Conservation (phyloP, 1,140 invertebrate species). For the Pseudomyrmex cubaensis region DNA sequence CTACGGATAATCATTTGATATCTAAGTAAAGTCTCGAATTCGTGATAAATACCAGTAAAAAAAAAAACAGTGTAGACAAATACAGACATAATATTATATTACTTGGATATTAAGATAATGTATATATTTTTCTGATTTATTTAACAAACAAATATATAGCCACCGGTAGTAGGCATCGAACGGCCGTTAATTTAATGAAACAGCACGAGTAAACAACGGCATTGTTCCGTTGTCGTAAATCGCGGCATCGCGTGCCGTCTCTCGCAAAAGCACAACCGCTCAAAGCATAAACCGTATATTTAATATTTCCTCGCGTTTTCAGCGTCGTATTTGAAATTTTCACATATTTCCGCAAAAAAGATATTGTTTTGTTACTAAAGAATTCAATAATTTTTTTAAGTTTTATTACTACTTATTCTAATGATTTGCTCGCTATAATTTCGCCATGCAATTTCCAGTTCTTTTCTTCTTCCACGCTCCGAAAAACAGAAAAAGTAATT, state of each 20-base stretch:
- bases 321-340: conserved; percentile 18
- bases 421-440: too few species aligned
- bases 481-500: conserved; percentile 22
- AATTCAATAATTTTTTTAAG: neutral
- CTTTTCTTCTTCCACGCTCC: neutral
- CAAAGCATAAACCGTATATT: conserved; percentile 4
- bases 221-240: conserved; percentile 24
- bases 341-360: neutral
- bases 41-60: neutral
- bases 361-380: neutral
- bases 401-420: neutral
- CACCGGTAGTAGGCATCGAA: neutral
- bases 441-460: too few species aligned
- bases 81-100: neutral
- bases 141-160: neutral
- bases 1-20: conserved; percentile 18
- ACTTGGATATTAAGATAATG: too few species aligned
- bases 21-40: neutral
- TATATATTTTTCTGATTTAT: neutral
- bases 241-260: conserved; percentile 16
- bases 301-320: neutral
- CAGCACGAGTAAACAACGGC: neutral
- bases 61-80: neutral
- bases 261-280: neutral
- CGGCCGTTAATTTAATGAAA: conserved; percentile 23